Base-by-base conservation (phyloP, 2,113 vertebrate species). In the Rutilus rutilus region DNA sequence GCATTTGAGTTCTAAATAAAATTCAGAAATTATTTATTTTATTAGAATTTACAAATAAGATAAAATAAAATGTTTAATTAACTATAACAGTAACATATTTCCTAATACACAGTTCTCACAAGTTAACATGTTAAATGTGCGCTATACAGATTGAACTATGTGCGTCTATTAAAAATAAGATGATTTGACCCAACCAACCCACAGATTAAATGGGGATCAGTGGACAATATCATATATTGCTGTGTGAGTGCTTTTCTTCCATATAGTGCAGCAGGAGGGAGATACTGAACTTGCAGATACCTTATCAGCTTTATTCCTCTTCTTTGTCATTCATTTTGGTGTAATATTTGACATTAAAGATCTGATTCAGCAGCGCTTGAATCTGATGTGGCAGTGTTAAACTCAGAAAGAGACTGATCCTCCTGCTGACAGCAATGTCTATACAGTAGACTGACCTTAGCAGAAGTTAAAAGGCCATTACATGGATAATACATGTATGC, bases 291-390 rank as follows among this genome's bases (percentile, higher is more conserved):
- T 85, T 78, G 19, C 52, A 62, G 78, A 79, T 79, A 23, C 23
- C 84, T 73, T 80, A 47, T 86, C 64, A 57, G 47, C 47, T 73
- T 86, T 80, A 54, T 45, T 12, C 64, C 25, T 19, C 12, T 47
- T 19, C 12, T 47, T 59, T 64, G 39, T 80, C 57, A 42, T 42
- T 80, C 27, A 27, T 64, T 80, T 62, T 80, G 39, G 7, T 42
- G 17, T 69, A 39, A 33, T 77, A 52, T 85, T 77, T 85, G 73
- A 50, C 59, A 64, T 62, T 36, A 36, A 54, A 21, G 36, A 52
- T 73, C 64, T 74, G 33, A 54, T 85, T 89, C 84, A 89, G 91
- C 91, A 89, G 78, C 88, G 42, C 84, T 85, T 84, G 91, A 87
- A 91, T 92, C 17, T 59, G 33, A 62, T 21, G 3, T 33, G 62